A percentile compares a stretch with the other conserved stretches of the same genome.
phyloP scores from a whole-genome alignment of 2,113 vertebrate genomes.

The Montifringilla adamsi region DNA sequence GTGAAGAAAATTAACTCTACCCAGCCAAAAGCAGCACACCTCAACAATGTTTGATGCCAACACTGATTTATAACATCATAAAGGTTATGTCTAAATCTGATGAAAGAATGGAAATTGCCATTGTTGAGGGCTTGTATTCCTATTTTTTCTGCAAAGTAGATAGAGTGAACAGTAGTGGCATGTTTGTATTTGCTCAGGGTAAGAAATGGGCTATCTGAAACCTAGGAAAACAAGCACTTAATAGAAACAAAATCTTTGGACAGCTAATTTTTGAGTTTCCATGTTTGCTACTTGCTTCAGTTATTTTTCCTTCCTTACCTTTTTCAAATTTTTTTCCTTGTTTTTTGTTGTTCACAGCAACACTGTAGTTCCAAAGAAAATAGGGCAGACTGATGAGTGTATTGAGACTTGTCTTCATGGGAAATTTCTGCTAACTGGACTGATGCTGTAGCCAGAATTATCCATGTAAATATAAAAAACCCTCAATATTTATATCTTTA shows the following conservation, averaged over 20 bases:
- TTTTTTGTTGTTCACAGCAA: neutral
- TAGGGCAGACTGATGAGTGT: neutral
- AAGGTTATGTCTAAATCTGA: neutral
- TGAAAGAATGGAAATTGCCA: neutral
- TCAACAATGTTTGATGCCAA: neutral
- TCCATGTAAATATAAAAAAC: neutral
- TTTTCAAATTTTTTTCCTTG: accelerated
- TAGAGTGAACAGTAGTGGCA: neutral
- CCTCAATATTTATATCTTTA: neutral
- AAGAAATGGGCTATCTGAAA: neutral
- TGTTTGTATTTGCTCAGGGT: neutral
- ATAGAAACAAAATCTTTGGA: neutral
- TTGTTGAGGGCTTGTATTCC: neutral
- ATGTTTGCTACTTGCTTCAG: neutral
- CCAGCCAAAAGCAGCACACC: neutral
- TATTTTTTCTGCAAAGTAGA: neutral
- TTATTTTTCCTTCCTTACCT: neutral
- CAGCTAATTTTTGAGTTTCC: neutral
- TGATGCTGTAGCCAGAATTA: neutral
- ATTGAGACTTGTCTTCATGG: neutral
- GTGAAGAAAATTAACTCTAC: neutral
- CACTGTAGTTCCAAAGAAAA: neutral
- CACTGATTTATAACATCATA: neutral
- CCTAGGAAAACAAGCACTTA: neutral
- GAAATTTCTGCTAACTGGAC: neutral